Conservation (phyloP, 2,888 invertebrate genomes). For the Muschampia plurimacula region DNA sequence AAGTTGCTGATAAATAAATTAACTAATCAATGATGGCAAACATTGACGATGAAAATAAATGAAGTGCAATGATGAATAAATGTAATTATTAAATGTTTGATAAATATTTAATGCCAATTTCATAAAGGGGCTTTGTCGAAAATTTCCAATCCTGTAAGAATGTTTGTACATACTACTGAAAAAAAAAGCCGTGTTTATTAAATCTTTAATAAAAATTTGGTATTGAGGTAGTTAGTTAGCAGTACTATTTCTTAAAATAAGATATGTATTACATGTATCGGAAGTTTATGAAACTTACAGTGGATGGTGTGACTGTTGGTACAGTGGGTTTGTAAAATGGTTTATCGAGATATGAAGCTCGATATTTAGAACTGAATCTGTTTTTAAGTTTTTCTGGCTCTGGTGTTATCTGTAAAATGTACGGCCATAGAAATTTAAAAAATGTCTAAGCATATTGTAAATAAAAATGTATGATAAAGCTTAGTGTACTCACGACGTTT, state of each 20-base stretch:
- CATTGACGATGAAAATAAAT: slow-evolving; percentile 39
- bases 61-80: slow-evolving; percentile 33
- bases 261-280: slow-evolving; percentile 29
- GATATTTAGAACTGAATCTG: slow-evolving; percentile 87
- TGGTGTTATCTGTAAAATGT: slow-evolving; percentile 68
- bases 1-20: no score
- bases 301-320: slow-evolving; percentile 84
- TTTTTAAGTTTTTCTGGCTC: slow-evolving; percentile 79
- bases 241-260: background rate
- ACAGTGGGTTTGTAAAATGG: slow-evolving; percentile 88
- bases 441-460: slow-evolving; percentile 11
- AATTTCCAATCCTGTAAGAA: slow-evolving; percentile 31
- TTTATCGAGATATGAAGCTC: slow-evolving; percentile 80
- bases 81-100: slow-evolving; percentile 1
- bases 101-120: slow-evolving; percentile 67
- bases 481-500: slow-evolving; percentile 71
- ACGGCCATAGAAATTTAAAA: slow-evolving; percentile 41
- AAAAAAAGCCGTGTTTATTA: slow-evolving; percentile 14
- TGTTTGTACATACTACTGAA: slow-evolving; percentile 22
- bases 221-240: background rate
- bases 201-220: background rate
- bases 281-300: slow-evolving; percentile 71
- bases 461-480: background rate
- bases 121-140: slow-evolving; percentile 80
- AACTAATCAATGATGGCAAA: slow-evolving; percentile 12